Evolutionary conservation across 1,140 invertebrate genomes (phyloP).

Genomic region (Drosophila nasuta): DNA sequence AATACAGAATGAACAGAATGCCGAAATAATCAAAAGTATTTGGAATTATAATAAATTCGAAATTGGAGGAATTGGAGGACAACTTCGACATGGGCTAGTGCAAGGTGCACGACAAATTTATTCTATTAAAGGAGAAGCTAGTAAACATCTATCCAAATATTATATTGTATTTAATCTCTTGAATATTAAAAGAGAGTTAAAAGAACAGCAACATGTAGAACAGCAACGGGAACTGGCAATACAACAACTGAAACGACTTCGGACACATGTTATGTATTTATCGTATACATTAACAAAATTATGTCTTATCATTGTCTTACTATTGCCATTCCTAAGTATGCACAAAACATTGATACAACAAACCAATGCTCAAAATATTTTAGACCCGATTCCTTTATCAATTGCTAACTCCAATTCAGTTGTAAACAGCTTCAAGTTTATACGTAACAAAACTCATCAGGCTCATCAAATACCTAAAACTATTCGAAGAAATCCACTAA

Average conservation of each 20-base stretch:
- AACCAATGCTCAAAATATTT: constrained; percentile 38
- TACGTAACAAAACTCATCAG: not conserved
- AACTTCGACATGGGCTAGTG: not conserved
- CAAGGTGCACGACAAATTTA: not conserved
- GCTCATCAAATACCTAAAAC: not conserved
- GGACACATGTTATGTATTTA: constrained; percentile 21
- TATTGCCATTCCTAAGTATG: constrained; percentile 48
- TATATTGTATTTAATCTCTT: not conserved
- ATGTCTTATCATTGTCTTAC: constrained; percentile 57
- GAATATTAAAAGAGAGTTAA: not conserved
- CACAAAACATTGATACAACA: not conserved
- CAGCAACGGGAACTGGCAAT: not conserved
- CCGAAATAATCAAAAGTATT: constrained; percentile 30
- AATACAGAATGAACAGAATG: constrained; percentile 45
- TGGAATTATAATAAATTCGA: constrained; percentile 15
- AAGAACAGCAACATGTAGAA: too few species aligned
- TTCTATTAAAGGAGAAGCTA: not conserved
- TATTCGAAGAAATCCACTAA: constrained; percentile 15
- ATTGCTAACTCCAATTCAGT: constrained; percentile 37
- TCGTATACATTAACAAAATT: constrained; percentile 45
- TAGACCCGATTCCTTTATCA: constrained; percentile 3
- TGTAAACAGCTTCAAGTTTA: not conserved
- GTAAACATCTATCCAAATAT: not conserved
- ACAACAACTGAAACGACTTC: not conserved
- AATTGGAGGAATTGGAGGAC: not conserved